Percentiles rank a stretch among this genome's conserved stretches.
Conservation (phyloP, 2,797 vertebrate genomes). For the Adrianichthys oophorus region DNA sequence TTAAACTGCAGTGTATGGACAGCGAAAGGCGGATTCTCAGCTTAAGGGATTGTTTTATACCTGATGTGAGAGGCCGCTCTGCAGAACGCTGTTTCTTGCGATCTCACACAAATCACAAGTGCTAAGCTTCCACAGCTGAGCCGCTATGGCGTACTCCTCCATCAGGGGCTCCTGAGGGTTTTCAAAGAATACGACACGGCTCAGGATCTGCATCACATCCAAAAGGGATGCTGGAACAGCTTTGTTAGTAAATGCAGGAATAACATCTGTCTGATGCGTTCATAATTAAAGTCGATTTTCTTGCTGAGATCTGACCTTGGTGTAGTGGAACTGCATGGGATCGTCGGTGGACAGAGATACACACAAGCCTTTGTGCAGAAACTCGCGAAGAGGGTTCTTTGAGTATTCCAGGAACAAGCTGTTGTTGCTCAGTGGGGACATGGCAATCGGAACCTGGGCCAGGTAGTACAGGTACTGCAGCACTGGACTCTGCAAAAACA, state of each 20-base stretch:
- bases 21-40: too few species aligned
- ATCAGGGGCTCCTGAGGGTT: constrained; percentile 89
- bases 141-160: constrained; percentile 98
- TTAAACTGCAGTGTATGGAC: too few species aligned
- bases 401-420: constrained; percentile 96
- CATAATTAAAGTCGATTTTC: too few species aligned
- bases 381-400: constrained; percentile 93
- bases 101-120: constrained; percentile 96
- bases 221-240: neutral
- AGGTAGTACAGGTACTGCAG: constrained; percentile 97
- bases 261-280: too few species aligned
- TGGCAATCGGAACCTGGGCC: constrained; percentile 94
- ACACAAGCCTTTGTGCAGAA: constrained; percentile 92
- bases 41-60: constrained; percentile 59
- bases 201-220: neutral
- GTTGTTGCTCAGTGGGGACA: constrained; percentile 99
- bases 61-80: constrained; percentile 93
- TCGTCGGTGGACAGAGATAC: constrained; percentile 96
- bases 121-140: constrained; percentile 96
- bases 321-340: constrained; percentile 98
- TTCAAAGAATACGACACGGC: neutral
- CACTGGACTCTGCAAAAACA: constrained; percentile 87
- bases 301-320: constrained; percentile 82
- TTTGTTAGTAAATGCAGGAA: too few species aligned
- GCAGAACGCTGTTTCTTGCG: constrained; percentile 93